Percentiles rank a stretch among this genome's conserved stretches.
Conservation (phyloP, 2,888 invertebrate genomes). For the Tiphia femorata region DNA sequence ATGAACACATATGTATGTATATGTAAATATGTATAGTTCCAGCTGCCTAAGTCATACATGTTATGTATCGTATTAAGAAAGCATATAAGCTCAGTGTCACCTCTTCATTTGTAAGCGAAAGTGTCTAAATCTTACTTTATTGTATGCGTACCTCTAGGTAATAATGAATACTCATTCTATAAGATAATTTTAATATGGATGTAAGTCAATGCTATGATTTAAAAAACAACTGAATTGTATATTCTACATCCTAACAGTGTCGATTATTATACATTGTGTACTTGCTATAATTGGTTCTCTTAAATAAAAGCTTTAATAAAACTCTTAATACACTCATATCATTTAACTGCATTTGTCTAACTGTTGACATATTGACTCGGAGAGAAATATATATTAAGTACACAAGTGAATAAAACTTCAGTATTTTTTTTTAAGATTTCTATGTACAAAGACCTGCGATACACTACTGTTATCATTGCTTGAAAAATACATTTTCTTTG, state of each 20-base stretch:
- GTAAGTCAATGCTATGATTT: slow-evolving; percentile 13
- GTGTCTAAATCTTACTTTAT: slow-evolving; percentile 14
- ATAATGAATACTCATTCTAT: slow-evolving; percentile 26
- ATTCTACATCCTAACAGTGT: too few relatives aligned
- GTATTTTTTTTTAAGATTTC: slow-evolving; percentile 19
- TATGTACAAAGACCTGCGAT: slow-evolving; percentile 44
- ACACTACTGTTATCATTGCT: slow-evolving; percentile 26
- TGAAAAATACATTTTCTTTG: slow-evolving; percentile 22
- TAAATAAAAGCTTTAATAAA: too few relatives aligned
- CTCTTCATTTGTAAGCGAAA: slow-evolving; percentile 8
- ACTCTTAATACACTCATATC: too few relatives aligned
- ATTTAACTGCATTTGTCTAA: background rate
- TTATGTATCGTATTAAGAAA: background rate
- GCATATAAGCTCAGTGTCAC: slow-evolving; percentile 31
- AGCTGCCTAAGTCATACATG: background rate
- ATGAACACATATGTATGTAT: background rate
- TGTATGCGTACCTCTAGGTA: slow-evolving; percentile 35
- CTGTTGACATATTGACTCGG: too few relatives aligned
- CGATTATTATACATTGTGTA: background rate
- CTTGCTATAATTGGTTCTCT: too few relatives aligned
- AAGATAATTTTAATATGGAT: slow-evolving; percentile 21
- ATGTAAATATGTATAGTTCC: background rate
- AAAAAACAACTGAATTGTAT: background rate
- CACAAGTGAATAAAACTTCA: background rate
- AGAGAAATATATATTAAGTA: too few relatives aligned